Evolutionary conservation across 2,113 vertebrate genomes (phyloP).

Genomic region (Solea solea): DNA sequence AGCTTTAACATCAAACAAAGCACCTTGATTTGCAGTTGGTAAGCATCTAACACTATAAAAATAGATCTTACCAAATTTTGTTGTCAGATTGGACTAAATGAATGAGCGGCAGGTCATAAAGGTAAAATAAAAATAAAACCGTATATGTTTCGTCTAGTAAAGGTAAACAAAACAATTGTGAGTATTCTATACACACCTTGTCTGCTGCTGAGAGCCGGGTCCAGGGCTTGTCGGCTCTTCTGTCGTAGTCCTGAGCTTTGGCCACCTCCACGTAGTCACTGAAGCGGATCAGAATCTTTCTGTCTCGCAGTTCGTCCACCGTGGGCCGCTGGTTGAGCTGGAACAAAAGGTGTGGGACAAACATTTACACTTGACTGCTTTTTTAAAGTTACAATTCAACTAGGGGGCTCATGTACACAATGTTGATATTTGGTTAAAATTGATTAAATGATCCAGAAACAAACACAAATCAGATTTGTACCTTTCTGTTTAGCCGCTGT

Average conservation of each 20-base stretch:
- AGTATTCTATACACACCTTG: slow-evolving; percentile 83
- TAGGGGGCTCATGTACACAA: not conserved
- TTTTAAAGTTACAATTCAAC: not conserved
- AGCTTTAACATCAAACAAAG: too few relatives aligned
- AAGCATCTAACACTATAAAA: too few relatives aligned
- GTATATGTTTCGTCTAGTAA: not conserved
- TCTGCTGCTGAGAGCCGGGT: slow-evolving; percentile 96
- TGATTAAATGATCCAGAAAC: not conserved
- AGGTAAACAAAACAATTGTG: not conserved
- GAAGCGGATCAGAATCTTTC: slow-evolving; percentile 98
- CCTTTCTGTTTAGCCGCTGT: slow-evolving; percentile 97
- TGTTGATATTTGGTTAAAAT: not conserved
- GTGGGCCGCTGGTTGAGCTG: slow-evolving; percentile 98
- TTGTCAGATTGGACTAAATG: too few relatives aligned
- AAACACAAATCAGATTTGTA: slow-evolving; percentile 57
- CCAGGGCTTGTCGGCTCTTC: slow-evolving; percentile 98
- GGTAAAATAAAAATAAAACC: too few relatives aligned
- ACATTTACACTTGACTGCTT: not conserved
- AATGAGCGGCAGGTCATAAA: too few relatives aligned
- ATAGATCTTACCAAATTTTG: too few relatives aligned
- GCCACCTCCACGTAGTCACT: slow-evolving; percentile 99
- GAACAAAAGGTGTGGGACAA: slow-evolving; percentile 1
- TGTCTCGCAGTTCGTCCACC: slow-evolving; percentile 95
- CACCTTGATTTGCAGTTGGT: too few relatives aligned
- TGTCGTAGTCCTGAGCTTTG: slow-evolving; percentile 98